Evolutionary conservation across 2,797 vertebrate genomes (phyloP).

Genomic region (Hemitrygon akajei): DNA sequence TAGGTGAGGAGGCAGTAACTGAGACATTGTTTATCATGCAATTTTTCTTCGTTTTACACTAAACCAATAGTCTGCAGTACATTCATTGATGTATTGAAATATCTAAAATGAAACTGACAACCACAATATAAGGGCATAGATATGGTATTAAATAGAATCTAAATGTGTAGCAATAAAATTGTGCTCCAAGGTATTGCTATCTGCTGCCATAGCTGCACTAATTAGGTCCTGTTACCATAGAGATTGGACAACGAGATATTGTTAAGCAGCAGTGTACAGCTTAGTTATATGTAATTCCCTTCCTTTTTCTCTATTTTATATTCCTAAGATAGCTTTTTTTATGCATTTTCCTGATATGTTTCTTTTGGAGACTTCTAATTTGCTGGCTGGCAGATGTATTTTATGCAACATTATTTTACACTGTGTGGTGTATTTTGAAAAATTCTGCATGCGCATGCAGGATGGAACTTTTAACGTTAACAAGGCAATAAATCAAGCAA

Average conservation of each 20-base stretch:
- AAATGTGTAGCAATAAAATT: neutral
- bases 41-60: neutral
- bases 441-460: neutral
- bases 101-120: neutral
- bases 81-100: neutral
- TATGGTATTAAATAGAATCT: neutral
- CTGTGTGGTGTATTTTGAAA: neutral
- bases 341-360: neutral
- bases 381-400: neutral
- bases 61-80: neutral
- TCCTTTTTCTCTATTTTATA: neutral
- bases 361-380: neutral
- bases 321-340: neutral
- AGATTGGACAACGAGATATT: neutral
- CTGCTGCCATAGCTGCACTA: neutral
- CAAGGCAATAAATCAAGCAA: neutral
- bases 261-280: neutral
- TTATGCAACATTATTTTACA: neutral
- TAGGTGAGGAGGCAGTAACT: neutral
- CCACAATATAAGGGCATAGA: neutral
- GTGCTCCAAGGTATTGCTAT: neutral
- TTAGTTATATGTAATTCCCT: neutral
- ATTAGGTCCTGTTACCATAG: neutral
- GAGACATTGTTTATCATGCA: neutral
- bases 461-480: neutral